These are phyloP conservation scores for Melieria omissa DNA, from an alignment of 2,888 invertebrate genomes.

Conservation along the genomic window DNA sequence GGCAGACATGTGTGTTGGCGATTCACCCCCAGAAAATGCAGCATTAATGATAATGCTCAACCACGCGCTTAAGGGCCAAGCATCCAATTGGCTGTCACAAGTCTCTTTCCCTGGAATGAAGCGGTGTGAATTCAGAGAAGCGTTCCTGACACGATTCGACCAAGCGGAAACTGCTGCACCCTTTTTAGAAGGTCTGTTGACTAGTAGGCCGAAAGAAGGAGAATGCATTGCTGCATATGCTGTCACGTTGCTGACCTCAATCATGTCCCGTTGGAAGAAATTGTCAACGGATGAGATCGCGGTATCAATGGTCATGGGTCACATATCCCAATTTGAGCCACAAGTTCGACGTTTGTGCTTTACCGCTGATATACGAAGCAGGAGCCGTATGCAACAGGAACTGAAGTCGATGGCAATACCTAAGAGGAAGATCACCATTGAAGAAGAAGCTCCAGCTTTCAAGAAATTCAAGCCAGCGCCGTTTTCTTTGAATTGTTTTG, in stretches of 20 bases:
- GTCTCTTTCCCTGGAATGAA: constrained; percentile 19
- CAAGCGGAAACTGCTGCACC: too few species aligned
- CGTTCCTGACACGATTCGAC: too few species aligned
- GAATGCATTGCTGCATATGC: too few species aligned
- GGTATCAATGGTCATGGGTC: not conserved
- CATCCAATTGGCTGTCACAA: constrained; percentile 25
- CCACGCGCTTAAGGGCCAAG: constrained; percentile 15
- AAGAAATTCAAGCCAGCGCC: too few species aligned
- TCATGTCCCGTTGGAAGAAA: constrained; percentile 17
- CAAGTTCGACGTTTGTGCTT: constrained; percentile 22
- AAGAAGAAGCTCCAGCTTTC: not conserved
- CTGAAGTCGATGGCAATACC: constrained; percentile 9
- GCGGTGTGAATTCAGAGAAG: constrained; percentile 9
- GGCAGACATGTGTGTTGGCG: constrained; percentile 1
- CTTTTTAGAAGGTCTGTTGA: too few species aligned
- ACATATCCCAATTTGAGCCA: too few species aligned
- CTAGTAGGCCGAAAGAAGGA: not conserved
- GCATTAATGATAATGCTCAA: constrained; percentile 18
- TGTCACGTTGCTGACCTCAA: constrained; percentile 1
- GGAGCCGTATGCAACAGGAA: constrained; percentile 20
- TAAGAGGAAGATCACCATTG: not conserved
- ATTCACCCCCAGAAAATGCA: not conserved
- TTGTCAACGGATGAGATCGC: constrained; percentile 3
- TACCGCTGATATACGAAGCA: constrained; percentile 18
- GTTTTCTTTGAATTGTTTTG: not conserved